Conservation (phyloP, 2,113 vertebrate species). For the Panthera leo region DNA sequence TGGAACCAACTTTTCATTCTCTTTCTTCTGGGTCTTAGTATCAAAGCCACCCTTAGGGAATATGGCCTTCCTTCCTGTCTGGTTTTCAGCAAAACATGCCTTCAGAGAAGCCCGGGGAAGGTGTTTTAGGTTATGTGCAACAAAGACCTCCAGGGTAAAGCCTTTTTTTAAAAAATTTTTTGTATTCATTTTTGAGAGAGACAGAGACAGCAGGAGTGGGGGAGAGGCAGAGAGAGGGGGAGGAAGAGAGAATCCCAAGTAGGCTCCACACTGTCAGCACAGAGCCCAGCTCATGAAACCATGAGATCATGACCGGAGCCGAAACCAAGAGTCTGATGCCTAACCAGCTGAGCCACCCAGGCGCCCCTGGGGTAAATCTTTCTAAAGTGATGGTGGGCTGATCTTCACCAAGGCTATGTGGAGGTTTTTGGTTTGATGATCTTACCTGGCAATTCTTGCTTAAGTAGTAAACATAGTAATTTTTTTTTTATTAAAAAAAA, state of each 20-base stretch:
- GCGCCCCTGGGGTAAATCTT: background rate
- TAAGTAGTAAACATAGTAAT: background rate
- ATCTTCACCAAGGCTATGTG: background rate
- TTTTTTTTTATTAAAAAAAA: background rate
- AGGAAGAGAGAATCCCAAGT: too few relatives aligned
- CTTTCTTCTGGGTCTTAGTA: conserved; percentile 59
- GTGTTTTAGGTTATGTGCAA: background rate
- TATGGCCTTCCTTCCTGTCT: background rate
- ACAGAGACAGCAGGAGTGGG: too few relatives aligned
- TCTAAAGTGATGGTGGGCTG: background rate
- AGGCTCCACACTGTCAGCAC: too few relatives aligned
- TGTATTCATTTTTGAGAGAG: too few relatives aligned
- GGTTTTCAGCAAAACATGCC: background rate
- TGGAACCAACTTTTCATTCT: conserved; percentile 61
- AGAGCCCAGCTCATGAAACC: too few relatives aligned
- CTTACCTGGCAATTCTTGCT: background rate
- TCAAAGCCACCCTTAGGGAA: conserved; percentile 33
- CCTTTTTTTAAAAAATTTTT: too few relatives aligned
- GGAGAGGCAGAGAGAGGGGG: too few relatives aligned
- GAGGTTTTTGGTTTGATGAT: background rate
- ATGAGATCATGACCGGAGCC: too few relatives aligned
- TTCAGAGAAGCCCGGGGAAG: background rate
- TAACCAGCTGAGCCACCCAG: too few relatives aligned
- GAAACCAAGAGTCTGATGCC: too few relatives aligned
- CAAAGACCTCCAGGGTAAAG: background rate